Evolutionary conservation across 1,140 invertebrate genomes (phyloP), one percentile per base, ranked within the genome.

Genomic region (Ectropis grisescens): DNA sequence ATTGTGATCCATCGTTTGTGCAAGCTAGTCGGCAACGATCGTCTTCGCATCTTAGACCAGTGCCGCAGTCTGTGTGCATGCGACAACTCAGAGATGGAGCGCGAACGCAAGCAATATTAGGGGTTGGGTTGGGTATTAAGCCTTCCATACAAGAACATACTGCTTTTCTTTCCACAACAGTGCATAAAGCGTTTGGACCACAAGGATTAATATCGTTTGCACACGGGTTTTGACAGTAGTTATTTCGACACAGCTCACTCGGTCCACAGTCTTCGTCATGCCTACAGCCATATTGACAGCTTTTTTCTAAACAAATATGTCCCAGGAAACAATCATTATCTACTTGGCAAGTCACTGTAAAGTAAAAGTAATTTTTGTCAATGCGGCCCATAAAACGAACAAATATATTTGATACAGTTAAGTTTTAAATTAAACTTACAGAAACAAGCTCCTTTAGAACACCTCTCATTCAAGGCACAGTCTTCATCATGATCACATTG

Each of bases 321-420:
- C 93, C 93, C 7, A 95, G 78, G 85, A 95, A 95, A 59, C 94
- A 96, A 55, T 96, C 94, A 47, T 95, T 93, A 60, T 96, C 93
- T 1, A 94, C 86, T 31, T 92, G 87, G 55, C 95, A 97, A 1
- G 93, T 96, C 13, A 96, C 89, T 89, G 64, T 37, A 83, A 78
- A 49, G 42, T 30, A 40, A 37, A 33, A 16, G 23, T 19, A 41
- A 33, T 28, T 28, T 23, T 12, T 26, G 4, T 26, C 25, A 26
- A 6, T 11, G 4, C 2, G 11, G 2, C 4, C 10, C 10, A 26
- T 26, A n/a, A 26, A 27, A 10, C 31, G 7, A 26, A 33, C 2
- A 19, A 19, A 19, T 19, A 3, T 19, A 4, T 3, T 19, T 19
- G 3, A 8, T 19, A 4, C 8, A 3, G 37, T 12, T 1, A 10